These are phyloP conservation scores for Clitarchus hookeri DNA, from an alignment of 2,888 invertebrate genomes.

Conservation along the genomic window DNA sequence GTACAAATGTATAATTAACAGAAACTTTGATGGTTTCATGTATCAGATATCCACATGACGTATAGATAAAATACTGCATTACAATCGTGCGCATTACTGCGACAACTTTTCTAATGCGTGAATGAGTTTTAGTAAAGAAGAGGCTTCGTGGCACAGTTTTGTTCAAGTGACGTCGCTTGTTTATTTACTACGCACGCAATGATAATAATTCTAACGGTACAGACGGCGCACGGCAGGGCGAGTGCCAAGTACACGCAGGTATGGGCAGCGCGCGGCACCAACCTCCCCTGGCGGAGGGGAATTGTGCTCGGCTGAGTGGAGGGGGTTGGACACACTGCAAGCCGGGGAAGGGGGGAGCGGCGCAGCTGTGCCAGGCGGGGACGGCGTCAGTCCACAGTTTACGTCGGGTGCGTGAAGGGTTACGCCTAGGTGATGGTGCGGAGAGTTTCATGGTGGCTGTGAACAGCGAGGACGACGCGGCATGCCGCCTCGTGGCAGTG, in stretches of 20 bases:
- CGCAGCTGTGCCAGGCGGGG: background rate
- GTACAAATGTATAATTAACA: too few relatives aligned
- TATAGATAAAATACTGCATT: too few relatives aligned
- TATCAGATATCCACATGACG: too few relatives aligned
- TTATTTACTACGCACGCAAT: background rate
- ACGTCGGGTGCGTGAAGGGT: background rate
- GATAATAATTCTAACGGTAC: background rate
- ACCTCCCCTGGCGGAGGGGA: background rate
- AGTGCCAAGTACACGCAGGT: background rate
- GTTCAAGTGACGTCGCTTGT: background rate
- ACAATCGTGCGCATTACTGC: too few relatives aligned
- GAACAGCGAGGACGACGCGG: conserved; percentile 4
- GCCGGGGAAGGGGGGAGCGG: background rate
- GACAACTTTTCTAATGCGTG: too few relatives aligned
- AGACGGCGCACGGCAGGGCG: background rate
- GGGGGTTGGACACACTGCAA: background rate
- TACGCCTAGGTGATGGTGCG: background rate
- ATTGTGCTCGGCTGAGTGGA: background rate
- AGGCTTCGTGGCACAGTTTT: background rate
- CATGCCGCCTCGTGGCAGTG: background rate
- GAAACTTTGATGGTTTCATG: too few relatives aligned
- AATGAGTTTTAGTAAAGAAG: background rate
- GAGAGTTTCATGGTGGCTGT: background rate
- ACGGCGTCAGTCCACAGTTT: background rate
- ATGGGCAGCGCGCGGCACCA: background rate